phyloP scores from a whole-genome alignment of 2,113 vertebrate species.

The Daboia siamensis region DNA sequence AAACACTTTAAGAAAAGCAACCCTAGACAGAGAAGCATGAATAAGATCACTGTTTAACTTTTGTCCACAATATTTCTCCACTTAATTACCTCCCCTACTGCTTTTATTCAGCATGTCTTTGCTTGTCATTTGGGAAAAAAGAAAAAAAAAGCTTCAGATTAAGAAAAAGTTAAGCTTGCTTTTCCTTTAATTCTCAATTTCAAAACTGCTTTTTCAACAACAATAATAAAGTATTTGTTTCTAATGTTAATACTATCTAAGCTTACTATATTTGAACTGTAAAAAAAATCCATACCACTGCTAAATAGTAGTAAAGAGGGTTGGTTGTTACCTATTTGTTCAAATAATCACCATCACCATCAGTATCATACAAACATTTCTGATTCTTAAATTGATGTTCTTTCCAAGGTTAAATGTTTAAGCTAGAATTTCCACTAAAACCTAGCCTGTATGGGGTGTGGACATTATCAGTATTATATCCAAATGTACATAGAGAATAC shows the following conservation, averaged over 20 bases:
- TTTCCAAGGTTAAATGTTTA: neutral
- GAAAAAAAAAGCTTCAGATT: neutral
- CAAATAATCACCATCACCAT: neutral
- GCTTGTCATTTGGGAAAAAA: neutral
- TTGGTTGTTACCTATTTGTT: neutral
- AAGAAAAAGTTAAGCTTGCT: neutral
- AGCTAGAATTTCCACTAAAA: neutral
- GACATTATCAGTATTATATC: neutral
- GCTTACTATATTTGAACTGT: neutral
- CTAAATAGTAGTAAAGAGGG: neutral
- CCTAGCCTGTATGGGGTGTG: neutral
- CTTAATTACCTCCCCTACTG: neutral
- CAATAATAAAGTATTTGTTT: neutral
- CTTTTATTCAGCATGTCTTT: neutral
- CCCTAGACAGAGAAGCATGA: neutral
- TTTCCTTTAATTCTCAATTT: neutral
- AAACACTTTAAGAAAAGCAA: neutral
- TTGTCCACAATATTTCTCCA: neutral
- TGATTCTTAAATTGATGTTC: slow-evolving; percentile 9
- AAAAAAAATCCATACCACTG: neutral
- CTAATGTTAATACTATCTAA: neutral
- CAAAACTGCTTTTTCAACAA: neutral
- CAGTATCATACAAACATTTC: neutral
- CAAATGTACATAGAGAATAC: neutral
- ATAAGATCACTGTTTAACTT: neutral